A percentile compares a stretch with the other conserved stretches of the same genome.
Evolutionary conservation across 2,797 vertebrate genomes (phyloP).

Genomic region (Molossus alvarezi): DNA sequence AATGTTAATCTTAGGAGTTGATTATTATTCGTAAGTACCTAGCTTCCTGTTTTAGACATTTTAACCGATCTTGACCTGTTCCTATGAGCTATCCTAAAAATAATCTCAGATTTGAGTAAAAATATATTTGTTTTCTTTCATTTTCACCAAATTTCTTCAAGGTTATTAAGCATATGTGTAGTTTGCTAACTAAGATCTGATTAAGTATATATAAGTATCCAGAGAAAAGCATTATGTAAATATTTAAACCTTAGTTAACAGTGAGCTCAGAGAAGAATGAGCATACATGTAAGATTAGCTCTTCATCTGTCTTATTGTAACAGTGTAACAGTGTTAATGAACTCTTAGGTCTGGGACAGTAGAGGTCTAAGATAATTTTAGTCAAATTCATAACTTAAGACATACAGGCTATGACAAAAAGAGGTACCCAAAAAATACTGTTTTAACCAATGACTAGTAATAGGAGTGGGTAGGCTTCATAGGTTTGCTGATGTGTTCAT

Average conservation of each 20-base stretch:
- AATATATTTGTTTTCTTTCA: conserved; percentile 57
- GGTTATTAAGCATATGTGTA: not conserved
- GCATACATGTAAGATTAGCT: not conserved
- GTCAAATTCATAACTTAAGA: conserved; percentile 40
- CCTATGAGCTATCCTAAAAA: conserved; percentile 30
- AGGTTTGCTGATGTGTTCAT: conserved; percentile 13
- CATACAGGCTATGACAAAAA: not conserved
- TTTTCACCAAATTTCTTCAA: conserved; percentile 52
- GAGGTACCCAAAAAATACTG: conserved; percentile 2
- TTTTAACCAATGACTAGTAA: conserved; percentile 47
- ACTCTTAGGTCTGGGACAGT: not conserved
- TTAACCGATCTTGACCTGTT: conserved; percentile 31
- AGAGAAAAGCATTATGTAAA: conserved; percentile 5
- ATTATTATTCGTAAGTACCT: not conserved
- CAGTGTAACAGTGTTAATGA: conserved; percentile 40
- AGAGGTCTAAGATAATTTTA: conserved; percentile 37
- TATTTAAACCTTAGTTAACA: conserved; percentile 4
- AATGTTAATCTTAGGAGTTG: not conserved
- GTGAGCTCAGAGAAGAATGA: not conserved
- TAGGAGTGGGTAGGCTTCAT: not conserved
- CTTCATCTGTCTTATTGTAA: conserved; percentile 17
- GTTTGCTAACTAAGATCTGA: conserved; percentile 50
- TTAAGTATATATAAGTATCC: not conserved
- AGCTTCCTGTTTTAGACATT: conserved; percentile 39
- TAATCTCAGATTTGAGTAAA: not conserved